Evolutionary conservation across 1,140 invertebrate species (phyloP).

Genomic region (Ectropis grisescens): DNA sequence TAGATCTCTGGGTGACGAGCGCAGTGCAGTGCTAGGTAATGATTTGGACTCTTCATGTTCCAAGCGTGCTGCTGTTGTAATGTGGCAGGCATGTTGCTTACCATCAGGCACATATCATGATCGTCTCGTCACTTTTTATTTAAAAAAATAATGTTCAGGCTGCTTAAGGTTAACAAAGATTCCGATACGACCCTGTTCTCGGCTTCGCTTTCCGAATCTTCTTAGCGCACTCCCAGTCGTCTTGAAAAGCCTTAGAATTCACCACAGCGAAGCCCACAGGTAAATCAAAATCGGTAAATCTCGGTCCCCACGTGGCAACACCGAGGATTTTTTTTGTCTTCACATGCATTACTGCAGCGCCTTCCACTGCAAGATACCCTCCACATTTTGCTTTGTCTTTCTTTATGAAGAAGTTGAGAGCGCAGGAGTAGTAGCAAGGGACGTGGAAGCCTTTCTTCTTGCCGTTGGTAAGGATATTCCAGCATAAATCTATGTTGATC

Average conservation of each 20-base stretch:
- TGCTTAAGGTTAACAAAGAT: too few species aligned
- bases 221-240: slow-evolving; percentile 27
- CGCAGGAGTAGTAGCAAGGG: slow-evolving; percentile 38
- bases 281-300: slow-evolving; percentile 15
- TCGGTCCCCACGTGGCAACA: slow-evolving; percentile 33
- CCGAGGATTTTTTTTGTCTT: slow-evolving; percentile 26
- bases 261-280: slow-evolving; percentile 36
- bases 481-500: slow-evolving; percentile 23
- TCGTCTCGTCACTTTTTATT: too few species aligned
- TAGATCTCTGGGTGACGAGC: too few species aligned
- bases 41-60: too few species aligned
- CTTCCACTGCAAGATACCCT: slow-evolving; percentile 28
- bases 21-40: too few species aligned
- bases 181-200: too few species aligned
- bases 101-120: too few species aligned
- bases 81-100: too few species aligned
- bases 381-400: slow-evolving; percentile 10
- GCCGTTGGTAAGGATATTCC: slow-evolving; percentile 16
- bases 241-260: slow-evolving; percentile 28
- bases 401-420: slow-evolving; percentile 9
- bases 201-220: too few species aligned
- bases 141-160: too few species aligned
- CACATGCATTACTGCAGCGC: slow-evolving; percentile 22
- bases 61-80: too few species aligned
- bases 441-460: slow-evolving; percentile 18